Evolutionary conservation across 2,113 vertebrate genomes (phyloP).

Genomic region (Corythaeola cristata): DNA sequence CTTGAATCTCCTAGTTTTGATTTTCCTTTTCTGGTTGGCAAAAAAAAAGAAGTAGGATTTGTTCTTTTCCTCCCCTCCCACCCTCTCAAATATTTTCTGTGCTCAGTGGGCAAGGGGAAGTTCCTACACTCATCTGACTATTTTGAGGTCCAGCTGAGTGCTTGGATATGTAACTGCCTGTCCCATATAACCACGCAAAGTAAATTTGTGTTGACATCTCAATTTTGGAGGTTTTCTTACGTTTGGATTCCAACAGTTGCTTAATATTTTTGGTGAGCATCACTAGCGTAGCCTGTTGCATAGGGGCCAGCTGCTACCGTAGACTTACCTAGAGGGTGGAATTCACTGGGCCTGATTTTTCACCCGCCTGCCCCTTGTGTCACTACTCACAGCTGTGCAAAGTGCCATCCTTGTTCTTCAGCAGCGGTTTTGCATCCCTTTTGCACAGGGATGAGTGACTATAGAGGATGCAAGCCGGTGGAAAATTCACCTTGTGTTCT

Average conservation of each 20-base stretch:
- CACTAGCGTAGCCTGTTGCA: neutral
- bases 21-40: neutral
- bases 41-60: neutral
- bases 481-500: constrained; percentile 59
- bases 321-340: neutral
- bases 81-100: neutral
- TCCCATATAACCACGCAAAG: neutral
- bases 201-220: neutral
- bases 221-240: neutral
- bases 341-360: constrained; percentile 8
- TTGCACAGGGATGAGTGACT: neutral
- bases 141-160: neutral
- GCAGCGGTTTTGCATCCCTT: constrained; percentile 6
- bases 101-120: neutral
- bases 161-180: neutral
- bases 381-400: neutral
- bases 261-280: neutral
- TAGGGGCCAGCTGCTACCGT: neutral
- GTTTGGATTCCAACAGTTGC: neutral
- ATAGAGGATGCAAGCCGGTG: constrained; percentile 31
- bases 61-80: neutral
- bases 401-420: constrained; percentile 8
- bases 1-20: neutral
- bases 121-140: neutral
- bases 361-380: neutral